These are phyloP conservation scores for Cherax quadricarinatus DNA, from an alignment of 1,140 invertebrate species.

Conservation along the genomic window DNA sequence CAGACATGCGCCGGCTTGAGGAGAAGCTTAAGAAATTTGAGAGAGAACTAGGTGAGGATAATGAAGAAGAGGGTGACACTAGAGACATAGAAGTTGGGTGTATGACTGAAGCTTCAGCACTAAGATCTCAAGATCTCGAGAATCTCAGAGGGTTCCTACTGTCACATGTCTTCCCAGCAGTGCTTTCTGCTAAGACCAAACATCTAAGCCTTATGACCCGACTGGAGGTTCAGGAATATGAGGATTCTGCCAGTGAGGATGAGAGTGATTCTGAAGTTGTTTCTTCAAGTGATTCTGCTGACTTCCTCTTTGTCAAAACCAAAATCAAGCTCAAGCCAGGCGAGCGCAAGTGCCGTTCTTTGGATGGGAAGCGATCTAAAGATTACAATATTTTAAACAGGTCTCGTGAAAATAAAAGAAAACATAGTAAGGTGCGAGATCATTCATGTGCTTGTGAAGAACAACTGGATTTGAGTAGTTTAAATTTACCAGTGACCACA, in stretches of 20 bases:
- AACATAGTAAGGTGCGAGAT: not conserved
- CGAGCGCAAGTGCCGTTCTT: slow-evolving; percentile 60
- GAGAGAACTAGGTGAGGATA: slow-evolving; percentile 40
- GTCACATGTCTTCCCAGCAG: slow-evolving; percentile 58
- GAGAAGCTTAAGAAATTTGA: slow-evolving; percentile 71
- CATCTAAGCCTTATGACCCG: slow-evolving; percentile 71
- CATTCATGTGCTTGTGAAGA: slow-evolving; percentile 33
- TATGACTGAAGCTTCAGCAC: not conserved
- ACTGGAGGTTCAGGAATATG: slow-evolving; percentile 52
- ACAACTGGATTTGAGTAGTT: slow-evolving; percentile 42
- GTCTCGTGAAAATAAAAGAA: not conserved
- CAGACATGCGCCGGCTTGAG: slow-evolving; percentile 71
- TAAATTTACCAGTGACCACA: slow-evolving; percentile 18
- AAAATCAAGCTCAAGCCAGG: slow-evolving; percentile 69
- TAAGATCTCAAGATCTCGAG: slow-evolving; percentile 27
- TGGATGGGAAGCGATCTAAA: slow-evolving; percentile 55
- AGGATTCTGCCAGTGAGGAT: slow-evolving; percentile 46
- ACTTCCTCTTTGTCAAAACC: slow-evolving; percentile 68
- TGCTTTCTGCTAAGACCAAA: slow-evolving; percentile 59
- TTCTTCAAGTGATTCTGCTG: slow-evolving; percentile 55
- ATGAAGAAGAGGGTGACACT: not conserved
- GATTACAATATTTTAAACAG: slow-evolving; percentile 39
- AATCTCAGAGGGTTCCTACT: slow-evolving; percentile 39
- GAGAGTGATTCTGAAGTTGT: slow-evolving; percentile 58
- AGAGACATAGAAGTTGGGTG: not conserved